Conservation (phyloP, 2,113 vertebrate species). For the Brienomyrus brachyistius region DNA sequence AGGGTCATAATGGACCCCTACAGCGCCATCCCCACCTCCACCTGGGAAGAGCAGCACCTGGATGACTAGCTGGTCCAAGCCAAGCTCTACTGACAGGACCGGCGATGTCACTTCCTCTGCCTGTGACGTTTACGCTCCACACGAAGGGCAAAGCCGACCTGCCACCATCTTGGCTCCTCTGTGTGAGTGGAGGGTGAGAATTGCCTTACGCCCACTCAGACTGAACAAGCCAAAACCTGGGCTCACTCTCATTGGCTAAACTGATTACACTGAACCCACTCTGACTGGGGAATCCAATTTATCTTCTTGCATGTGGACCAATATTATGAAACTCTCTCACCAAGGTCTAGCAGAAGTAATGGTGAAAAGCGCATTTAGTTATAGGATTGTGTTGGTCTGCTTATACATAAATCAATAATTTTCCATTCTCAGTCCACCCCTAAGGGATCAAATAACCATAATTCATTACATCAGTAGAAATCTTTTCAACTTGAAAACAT, state of each 20-base stretch:
- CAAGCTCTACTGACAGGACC: background rate
- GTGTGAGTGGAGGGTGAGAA: background rate
- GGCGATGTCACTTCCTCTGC: background rate
- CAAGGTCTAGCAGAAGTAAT: background rate
- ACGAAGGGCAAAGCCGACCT: background rate
- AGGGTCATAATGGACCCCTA: constrained; percentile 96
- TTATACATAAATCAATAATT: background rate
- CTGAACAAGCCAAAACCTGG: background rate
- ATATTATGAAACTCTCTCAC: background rate
- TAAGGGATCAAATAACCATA: background rate
- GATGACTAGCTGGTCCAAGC: constrained; percentile 64
- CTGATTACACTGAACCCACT: background rate
- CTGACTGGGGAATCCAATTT: background rate
- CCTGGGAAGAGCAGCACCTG: constrained; percentile 82
- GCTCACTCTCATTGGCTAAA: background rate
- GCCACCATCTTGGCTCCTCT: background rate
- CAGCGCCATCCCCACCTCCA: constrained; percentile 89
- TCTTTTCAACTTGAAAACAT: background rate
- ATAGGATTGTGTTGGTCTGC: background rate
- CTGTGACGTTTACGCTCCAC: background rate
- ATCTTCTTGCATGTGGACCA: background rate
- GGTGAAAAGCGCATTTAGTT: background rate
- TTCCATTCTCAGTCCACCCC: background rate
- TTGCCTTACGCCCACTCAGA: background rate
- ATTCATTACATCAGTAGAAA: background rate